These are phyloP conservation scores for Neodiprion virginianus DNA, from an alignment of 1,140 invertebrate species.

Conservation along the genomic window DNA sequence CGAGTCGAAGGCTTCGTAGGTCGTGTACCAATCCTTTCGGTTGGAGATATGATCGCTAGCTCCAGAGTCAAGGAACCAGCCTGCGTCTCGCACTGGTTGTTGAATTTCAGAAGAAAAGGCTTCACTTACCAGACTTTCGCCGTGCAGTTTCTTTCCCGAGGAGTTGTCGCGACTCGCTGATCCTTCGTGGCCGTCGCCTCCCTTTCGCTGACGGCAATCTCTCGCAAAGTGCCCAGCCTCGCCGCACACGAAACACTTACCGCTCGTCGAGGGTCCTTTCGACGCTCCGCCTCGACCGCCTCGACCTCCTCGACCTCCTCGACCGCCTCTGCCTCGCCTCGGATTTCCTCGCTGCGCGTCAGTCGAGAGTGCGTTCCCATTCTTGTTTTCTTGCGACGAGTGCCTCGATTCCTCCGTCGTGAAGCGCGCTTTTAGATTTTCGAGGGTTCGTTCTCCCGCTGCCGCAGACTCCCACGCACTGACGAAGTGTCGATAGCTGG, in stretches of 20 bases:
- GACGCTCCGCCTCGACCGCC: background rate
- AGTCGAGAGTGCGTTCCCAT: constrained; percentile 16
- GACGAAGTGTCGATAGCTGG: constrained; percentile 41
- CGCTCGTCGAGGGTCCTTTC: constrained; percentile 12
- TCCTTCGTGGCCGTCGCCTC: constrained; percentile 5
- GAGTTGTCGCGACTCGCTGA: constrained; percentile 16
- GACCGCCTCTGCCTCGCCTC: background rate
- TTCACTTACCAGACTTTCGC: constrained; percentile 20
- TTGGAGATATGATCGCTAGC: constrained; percentile 37
- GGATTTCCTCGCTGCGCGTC: constrained; percentile 19
- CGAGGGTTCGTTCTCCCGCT: constrained; percentile 32
- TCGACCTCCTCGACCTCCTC: background rate
- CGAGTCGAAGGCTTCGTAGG: constrained; percentile 27
- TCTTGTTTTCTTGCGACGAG: background rate
- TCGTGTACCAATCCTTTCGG: constrained; percentile 25
- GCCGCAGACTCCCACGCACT: constrained; percentile 48
- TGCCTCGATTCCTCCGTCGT: constrained; percentile 31
- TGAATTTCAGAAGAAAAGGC: constrained; percentile 9
- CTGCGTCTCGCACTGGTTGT: background rate
- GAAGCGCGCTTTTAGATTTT: constrained; percentile 40
- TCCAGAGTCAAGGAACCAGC: constrained; percentile 33
- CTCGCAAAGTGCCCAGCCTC: constrained; percentile 23
- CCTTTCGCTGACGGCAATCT: constrained; percentile 17
- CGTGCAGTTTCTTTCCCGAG: constrained; percentile 11
- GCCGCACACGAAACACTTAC: constrained; percentile 30